Evolutionary conservation across 1,140 invertebrate genomes (phyloP).

Genomic region (Drosophila ironensis): DNA sequence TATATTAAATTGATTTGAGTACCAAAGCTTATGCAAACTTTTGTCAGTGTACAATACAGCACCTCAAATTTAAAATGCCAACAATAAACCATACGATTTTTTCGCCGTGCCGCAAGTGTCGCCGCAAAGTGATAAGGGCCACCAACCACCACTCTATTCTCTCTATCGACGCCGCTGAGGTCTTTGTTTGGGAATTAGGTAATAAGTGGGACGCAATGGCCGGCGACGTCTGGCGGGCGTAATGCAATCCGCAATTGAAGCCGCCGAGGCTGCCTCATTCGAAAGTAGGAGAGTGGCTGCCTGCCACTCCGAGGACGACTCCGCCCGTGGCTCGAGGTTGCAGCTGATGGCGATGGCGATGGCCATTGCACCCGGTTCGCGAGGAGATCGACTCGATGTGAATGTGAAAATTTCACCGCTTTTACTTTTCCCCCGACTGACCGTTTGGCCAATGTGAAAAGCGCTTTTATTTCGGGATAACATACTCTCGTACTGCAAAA

Average conservation of each 20-base stretch:
- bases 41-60: too few relatives aligned
- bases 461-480: slow-evolving; percentile 39
- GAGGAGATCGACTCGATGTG: slow-evolving; percentile 71
- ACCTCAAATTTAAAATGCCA: too few relatives aligned
- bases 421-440: slow-evolving; percentile 67
- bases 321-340: neutral
- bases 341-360: slow-evolving; percentile 6
- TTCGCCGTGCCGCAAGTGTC: slow-evolving; percentile 6
- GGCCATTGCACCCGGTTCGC: slow-evolving; percentile 63
- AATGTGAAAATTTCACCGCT: slow-evolving; percentile 80
- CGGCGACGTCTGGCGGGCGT: slow-evolving; percentile 33
- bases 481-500: slow-evolving; percentile 37
- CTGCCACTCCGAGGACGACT: slow-evolving; percentile 7
- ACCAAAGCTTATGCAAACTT: too few relatives aligned
- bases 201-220: slow-evolving; percentile 42
- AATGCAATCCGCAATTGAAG: slow-evolving; percentile 45
- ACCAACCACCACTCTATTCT: slow-evolving; percentile 1
- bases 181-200: slow-evolving; percentile 41
- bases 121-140: slow-evolving; percentile 20
- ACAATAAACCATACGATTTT: too few relatives aligned
- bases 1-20: too few relatives aligned
- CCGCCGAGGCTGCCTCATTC: slow-evolving; percentile 34
- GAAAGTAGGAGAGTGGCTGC: slow-evolving; percentile 57
- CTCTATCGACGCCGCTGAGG: neutral
- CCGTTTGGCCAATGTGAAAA: slow-evolving; percentile 32